Percentiles rank a stretch among this genome's conserved stretches.
phyloP scores from a whole-genome alignment of 2,113 vertebrate genomes.

The Ptyas mucosa region DNA sequence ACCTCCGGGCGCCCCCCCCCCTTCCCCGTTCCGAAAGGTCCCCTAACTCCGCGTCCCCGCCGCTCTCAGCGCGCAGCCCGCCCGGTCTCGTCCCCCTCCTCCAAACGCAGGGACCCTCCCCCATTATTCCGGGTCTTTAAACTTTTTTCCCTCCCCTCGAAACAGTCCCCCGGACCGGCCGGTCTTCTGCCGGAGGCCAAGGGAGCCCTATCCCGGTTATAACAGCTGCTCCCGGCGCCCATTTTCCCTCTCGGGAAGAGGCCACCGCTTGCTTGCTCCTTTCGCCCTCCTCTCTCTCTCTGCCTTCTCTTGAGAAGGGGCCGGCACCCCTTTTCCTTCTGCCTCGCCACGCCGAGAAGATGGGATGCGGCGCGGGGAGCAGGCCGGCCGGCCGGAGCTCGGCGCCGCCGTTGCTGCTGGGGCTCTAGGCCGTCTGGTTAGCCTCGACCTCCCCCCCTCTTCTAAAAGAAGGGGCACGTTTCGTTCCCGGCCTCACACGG shows the following conservation, averaged over 20 bases:
- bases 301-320: not conserved
- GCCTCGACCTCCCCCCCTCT: not conserved
- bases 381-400: not conserved
- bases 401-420: not conserved
- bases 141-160: not conserved
- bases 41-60: slow-evolving; percentile 35
- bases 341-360: not conserved
- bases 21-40: not conserved
- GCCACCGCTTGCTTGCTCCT: not conserved
- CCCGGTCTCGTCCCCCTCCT: not conserved
- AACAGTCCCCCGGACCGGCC: not conserved
- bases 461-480: not conserved
- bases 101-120: not conserved
- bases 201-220: not conserved
- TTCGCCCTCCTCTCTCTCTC: not conserved
- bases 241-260: not conserved
- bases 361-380: not conserved
- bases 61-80: not conserved
- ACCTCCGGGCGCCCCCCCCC: slow-evolving; percentile 29
- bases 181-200: accelerated
- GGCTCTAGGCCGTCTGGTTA: not conserved
- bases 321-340: not conserved
- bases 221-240: not conserved
- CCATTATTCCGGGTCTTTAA: not conserved
- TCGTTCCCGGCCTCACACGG: not conserved